phyloP scores from a whole-genome alignment of 2,113 vertebrate genomes.

The Passer domesticus region DNA sequence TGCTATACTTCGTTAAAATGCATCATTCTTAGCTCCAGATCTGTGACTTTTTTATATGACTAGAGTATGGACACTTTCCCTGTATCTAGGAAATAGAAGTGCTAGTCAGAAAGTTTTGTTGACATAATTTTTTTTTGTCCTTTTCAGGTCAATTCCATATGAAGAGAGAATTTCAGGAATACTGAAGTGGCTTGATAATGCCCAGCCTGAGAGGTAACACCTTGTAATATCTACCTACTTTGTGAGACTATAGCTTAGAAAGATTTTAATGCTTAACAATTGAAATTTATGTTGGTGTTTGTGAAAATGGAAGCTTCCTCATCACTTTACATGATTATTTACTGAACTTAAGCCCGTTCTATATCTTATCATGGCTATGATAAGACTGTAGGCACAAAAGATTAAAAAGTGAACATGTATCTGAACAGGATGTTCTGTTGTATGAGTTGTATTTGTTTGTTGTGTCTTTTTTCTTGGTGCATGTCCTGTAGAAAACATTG shows the following conservation, averaged over 20 bases:
- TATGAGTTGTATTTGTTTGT: not conserved
- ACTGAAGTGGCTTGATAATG: conserved; percentile 76
- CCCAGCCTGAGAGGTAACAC: conserved; percentile 71
- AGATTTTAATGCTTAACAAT: not conserved
- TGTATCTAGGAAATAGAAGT: not conserved
- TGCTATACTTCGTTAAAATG: not conserved
- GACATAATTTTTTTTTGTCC: not conserved
- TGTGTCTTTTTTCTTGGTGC: not conserved
- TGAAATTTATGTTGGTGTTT: not conserved
- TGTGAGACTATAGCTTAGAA: not conserved
- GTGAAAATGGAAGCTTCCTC: not conserved
- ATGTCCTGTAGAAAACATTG: not conserved
- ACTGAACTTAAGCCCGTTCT: not conserved
- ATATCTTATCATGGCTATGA: not conserved
- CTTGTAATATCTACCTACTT: not conserved
- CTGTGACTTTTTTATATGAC: not conserved
- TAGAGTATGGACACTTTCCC: not conserved
- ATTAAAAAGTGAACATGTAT: not conserved
- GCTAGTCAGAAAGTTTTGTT: not conserved
- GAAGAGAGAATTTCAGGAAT: conserved; percentile 70
- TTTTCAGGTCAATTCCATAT: conserved; percentile 52
- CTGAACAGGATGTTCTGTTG: not conserved
- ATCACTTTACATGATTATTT: not conserved
- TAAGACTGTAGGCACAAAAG: not conserved
- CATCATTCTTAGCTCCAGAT: not conserved